Conservation (phyloP, 2,888 invertebrate species). For the Coecobrya sp. region DNA sequence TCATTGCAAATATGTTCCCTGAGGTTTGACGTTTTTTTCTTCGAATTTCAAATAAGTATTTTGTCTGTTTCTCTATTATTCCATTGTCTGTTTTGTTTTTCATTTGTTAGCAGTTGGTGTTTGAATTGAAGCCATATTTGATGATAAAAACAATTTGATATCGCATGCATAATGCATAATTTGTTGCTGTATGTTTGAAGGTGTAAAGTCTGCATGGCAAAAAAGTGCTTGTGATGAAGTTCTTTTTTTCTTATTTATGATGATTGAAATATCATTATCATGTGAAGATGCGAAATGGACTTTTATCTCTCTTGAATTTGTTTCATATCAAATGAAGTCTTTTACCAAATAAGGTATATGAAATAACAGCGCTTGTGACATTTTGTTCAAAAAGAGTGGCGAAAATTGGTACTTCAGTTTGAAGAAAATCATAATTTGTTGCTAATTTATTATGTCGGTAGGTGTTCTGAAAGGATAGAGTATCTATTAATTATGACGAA, state of each 20-base stretch:
- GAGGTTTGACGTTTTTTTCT: neutral
- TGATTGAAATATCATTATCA: conserved; percentile 9
- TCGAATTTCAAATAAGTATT: neutral
- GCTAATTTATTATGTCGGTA: conserved; percentile 8
- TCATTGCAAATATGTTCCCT: neutral
- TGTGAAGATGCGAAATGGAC: neutral
- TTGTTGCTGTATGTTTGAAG: neutral
- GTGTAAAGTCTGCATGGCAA: neutral
- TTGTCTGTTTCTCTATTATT: neutral
- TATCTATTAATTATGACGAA: neutral
- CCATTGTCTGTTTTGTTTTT: neutral
- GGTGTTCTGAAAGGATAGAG: neutral
- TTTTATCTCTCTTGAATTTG: neutral
- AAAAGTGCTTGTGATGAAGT: neutral
- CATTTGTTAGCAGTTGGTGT: neutral
- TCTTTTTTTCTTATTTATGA: neutral
- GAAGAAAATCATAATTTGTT: conserved; percentile 3
- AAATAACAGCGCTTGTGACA: neutral
- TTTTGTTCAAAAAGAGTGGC: neutral
- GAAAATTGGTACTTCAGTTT: conserved; percentile 36
- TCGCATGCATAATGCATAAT: too few species aligned
- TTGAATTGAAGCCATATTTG: conserved; percentile 29
- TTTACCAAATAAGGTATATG: neutral
- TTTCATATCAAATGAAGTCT: neutral
- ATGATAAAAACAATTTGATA: neutral